Evolutionary conservation across 1,140 invertebrate genomes (phyloP), one percentile per base, ranked within the genome.

Genomic region (Epicauta chinensis): DNA sequence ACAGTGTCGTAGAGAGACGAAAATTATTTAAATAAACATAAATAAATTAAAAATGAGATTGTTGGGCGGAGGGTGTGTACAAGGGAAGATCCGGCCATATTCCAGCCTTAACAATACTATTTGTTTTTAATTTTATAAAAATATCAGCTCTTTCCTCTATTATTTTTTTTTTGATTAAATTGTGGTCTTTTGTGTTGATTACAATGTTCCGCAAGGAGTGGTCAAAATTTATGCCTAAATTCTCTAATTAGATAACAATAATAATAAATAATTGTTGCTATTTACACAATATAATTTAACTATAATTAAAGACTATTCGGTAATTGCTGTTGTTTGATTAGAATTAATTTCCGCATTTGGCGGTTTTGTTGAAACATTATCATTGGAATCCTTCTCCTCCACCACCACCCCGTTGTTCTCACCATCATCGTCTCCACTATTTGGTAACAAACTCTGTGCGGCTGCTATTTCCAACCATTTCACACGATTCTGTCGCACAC

Each of bases 401-500:
- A 23, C 41, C 7, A 55, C 52, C n/a, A 13, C 32, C 16, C 56
- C 50, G 5, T 16, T 17, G 1, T 11, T 23, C 23, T 23, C 17
- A 23, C 17, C 1, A 23, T 7, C 1, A 7, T 23, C 3, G 3
- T 23, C 31, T 52, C 45, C 53, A 7, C 50, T 12, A 7, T 11
- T 16, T 3, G 59, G 41, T 12, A 68, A 45, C 13, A 70, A 50
- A 50, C 60, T 59, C 12, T 69, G 59, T 30, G 58, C 59, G 12
- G 60, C 77, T 3, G 88, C 79, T 34, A 91, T 73, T 54, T 84
- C 77, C 38, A 89, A 73, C 93, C 93, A 96, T 59, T 91, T 82
- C 12, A 78, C 74, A 47, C 89, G 81, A 70, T 97, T 97, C 46
- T 78, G 73, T 39, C 80, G 74, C n/a, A 94, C 91, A 9, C 92